Evolutionary conservation across 2,113 vertebrate genomes (phyloP).

Genomic region (Ovibos moschatus): DNA sequence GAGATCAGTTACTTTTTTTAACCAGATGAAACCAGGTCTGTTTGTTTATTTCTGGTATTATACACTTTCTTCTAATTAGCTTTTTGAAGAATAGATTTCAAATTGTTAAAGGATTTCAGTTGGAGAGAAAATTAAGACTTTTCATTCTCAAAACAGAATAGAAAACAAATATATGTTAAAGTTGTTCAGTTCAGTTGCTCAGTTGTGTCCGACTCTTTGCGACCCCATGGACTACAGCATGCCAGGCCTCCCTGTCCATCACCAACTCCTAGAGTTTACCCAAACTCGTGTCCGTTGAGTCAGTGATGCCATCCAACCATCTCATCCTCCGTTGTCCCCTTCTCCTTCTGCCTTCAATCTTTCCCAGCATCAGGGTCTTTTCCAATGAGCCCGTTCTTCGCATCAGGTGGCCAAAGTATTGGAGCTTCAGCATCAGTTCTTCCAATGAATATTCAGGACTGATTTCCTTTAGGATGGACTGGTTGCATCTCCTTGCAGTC

Average conservation of each 20-base stretch:
- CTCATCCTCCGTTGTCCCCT: background rate
- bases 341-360: background rate
- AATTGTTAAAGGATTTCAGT: background rate
- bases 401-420: background rate
- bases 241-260: background rate
- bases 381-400: fast-evolving
- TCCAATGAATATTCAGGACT: background rate
- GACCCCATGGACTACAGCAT: background rate
- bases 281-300: background rate
- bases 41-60: background rate
- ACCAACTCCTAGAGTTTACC: background rate
- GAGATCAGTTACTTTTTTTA: background rate
- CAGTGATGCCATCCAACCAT: background rate
- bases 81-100: background rate
- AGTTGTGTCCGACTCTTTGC: fast-evolving
- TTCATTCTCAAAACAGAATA: background rate
- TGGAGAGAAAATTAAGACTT: background rate
- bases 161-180: background rate
- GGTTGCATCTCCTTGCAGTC: background rate
- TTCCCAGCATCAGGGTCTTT: background rate
- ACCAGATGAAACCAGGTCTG: background rate
- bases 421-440: background rate
- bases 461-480: background rate
- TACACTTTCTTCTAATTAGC: background rate
- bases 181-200: background rate